Conservation (phyloP, 64 coral and sea anemone species). For the Montipora foliosa region DNA sequence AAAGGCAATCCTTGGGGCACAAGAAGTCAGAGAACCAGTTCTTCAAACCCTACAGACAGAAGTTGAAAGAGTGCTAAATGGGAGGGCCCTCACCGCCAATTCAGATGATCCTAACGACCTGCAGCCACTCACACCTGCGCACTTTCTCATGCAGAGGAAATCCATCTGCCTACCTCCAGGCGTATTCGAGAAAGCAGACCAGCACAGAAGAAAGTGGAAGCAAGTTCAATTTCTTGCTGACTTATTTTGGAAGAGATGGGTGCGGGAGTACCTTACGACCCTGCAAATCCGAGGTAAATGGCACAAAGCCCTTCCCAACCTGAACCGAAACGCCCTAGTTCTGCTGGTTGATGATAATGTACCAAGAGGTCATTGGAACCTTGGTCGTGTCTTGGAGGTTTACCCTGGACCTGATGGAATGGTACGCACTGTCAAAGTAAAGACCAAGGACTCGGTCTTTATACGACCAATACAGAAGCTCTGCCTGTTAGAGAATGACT, state of each 20-base stretch:
- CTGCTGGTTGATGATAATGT: conserved; percentile 44
- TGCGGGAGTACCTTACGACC: not conserved
- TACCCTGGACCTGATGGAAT: conserved; percentile 59
- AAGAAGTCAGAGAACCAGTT: conserved; percentile 33
- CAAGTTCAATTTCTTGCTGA: conserved; percentile 34
- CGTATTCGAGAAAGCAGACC: conserved; percentile 18
- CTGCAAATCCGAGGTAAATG: conserved; percentile 60
- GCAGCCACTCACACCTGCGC: conserved; percentile 5
- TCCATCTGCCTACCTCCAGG: conserved; percentile 38
- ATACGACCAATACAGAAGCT: conserved; percentile 65
- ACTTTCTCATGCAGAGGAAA: conserved; percentile 43
- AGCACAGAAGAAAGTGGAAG: conserved; percentile 43
- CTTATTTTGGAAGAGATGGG: conserved; percentile 24
- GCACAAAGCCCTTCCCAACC: conserved; percentile 20
- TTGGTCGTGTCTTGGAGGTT: conserved; percentile 50
- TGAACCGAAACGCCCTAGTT: conserved; percentile 55
- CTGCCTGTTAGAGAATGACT: conserved; percentile 62
- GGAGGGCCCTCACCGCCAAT: conserved; percentile 26
- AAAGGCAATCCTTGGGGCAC: conserved; percentile 44
- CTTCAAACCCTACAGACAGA: conserved; percentile 56
- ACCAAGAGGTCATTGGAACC: conserved; percentile 56
- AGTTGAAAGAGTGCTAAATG: conserved; percentile 55
- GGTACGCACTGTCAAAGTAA: conserved; percentile 49
- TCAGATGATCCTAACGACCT: conserved; percentile 22
- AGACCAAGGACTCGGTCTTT: conserved; percentile 36